A percentile compares a stretch with the other conserved stretches of the same genome.
Conservation (phyloP, 2,888 invertebrate genomes). For the Seira sanloemensis region DNA sequence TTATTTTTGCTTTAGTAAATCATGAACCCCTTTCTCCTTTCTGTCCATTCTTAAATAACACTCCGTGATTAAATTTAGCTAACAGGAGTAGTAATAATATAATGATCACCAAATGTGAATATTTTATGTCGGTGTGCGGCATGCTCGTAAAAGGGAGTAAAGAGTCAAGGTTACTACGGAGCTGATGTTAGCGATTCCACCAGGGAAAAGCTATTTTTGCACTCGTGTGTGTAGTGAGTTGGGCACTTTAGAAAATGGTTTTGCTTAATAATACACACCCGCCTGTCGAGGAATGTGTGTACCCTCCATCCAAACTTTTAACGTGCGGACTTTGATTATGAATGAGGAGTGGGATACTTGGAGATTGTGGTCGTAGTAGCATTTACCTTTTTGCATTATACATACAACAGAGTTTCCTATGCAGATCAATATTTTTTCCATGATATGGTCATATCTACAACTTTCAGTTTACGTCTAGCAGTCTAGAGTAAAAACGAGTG, state of each 20-base stretch:
- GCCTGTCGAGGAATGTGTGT: not conserved
- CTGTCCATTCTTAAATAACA: too few relatives aligned
- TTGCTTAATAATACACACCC: not conserved
- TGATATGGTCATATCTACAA: not conserved
- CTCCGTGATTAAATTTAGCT: too few relatives aligned
- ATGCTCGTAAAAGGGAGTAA: not conserved
- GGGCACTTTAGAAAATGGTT: not conserved
- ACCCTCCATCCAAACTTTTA: not conserved
- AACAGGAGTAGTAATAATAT: too few relatives aligned
- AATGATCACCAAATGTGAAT: too few relatives aligned
- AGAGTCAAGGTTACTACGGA: not conserved
- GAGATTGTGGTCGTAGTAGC: not conserved
- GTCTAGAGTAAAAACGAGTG: not conserved
- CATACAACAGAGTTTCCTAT: not conserved
- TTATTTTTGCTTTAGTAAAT: too few relatives aligned
- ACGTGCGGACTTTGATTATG: slow-evolving; percentile 12
- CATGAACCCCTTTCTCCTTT: too few relatives aligned
- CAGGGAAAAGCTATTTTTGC: slow-evolving; percentile 1
- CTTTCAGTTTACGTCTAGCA: not conserved
- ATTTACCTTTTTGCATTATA: not conserved
- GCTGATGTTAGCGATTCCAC: not conserved
- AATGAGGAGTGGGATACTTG: slow-evolving; percentile 8
- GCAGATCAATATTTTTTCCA: not conserved
- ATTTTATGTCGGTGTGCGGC: too few relatives aligned
- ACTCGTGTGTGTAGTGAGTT: not conserved